Conservation (phyloP, 1,140 invertebrate genomes). For the Helicoverpa zea region DNA sequence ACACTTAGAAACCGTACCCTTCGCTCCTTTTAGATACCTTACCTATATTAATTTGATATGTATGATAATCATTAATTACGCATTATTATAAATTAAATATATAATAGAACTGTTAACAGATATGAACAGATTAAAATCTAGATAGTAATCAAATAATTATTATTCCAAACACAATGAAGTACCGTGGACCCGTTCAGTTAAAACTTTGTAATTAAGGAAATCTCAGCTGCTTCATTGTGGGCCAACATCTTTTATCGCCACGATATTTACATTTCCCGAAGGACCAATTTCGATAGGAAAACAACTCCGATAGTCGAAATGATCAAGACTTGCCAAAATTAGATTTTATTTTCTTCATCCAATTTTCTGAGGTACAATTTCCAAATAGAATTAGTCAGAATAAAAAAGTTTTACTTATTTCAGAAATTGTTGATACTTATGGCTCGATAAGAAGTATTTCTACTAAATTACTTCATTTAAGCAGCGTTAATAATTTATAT, state of each 20-base stretch:
- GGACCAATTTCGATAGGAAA: conserved; percentile 29
- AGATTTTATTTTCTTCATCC: conserved; percentile 2
- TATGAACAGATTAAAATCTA: not conserved
- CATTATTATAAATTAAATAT: too few species aligned
- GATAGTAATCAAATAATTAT: conserved; percentile 11
- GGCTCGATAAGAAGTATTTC: not conserved
- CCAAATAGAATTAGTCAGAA: too few species aligned
- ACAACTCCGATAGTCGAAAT: conserved; percentile 16
- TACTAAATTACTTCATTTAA: not conserved
- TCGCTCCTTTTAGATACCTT: too few species aligned
- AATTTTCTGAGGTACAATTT: not conserved
- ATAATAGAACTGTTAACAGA: not conserved
- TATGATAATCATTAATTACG: too few species aligned
- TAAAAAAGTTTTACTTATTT: too few species aligned
- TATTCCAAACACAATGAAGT: conserved; percentile 6
- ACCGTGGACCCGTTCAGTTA: not conserved
- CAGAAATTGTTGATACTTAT: not conserved
- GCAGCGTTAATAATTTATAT: not conserved
- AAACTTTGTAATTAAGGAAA: conserved; percentile 20
- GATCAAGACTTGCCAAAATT: not conserved
- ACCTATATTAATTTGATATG: too few species aligned
- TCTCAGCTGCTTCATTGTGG: conserved; percentile 16
- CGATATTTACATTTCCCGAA: conserved; percentile 25
- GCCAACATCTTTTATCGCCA: not conserved
- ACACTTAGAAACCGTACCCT: too few species aligned